Evolutionary conservation across 2,888 invertebrate species (phyloP), one percentile per base, ranked within the genome.

Genomic region (Epinotia nisella): DNA sequence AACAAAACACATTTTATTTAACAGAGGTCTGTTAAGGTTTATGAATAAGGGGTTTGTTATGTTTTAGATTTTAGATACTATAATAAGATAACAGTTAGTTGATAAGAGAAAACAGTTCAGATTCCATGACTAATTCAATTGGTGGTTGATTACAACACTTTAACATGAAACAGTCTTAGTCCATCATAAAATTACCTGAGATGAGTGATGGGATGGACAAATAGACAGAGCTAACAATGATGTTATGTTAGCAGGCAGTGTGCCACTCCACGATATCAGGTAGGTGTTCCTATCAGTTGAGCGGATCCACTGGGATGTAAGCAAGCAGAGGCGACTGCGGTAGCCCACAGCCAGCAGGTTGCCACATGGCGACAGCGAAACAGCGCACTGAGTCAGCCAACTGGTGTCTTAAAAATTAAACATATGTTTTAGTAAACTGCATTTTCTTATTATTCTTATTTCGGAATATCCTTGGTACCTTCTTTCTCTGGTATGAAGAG

Each of bases 401-500:
- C 87, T 90, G 64, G 83, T 79, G 80, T 92, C 94, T 94, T 85
- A 75, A 89, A 87, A 74, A 68, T 60, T 53, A 68, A 39, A 74
- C 70, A 49, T 74, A 74, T 64, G 15, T 51, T 45, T 10, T 49
- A 9, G 70, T 58, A 5, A 7, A 19, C 35, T 17, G 15, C 24
- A 45, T 53, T 19, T 13, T 9, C 3, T 17, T 53, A 65, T 67
- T 58, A 19, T 59, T 13, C 62, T 59, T 61, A 53, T 29, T 24
- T 35, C 17, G 58, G 10, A 53, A 62, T n/a, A 53, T 58, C 21
- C 55, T 70, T 15, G n/a, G 41, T 65, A 74, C 94, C 92, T 85
- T 92, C 92, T 83, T 85, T 91, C 79, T 94, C 94, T 21, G 91
- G 85, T 75, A 95, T 90, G 78, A 95, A 95, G 76, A 95, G 90